These are phyloP conservation scores for Caenorhabditis auriculariae DNA, from an alignment of 2,888 invertebrate genomes.

Conservation along the genomic window DNA sequence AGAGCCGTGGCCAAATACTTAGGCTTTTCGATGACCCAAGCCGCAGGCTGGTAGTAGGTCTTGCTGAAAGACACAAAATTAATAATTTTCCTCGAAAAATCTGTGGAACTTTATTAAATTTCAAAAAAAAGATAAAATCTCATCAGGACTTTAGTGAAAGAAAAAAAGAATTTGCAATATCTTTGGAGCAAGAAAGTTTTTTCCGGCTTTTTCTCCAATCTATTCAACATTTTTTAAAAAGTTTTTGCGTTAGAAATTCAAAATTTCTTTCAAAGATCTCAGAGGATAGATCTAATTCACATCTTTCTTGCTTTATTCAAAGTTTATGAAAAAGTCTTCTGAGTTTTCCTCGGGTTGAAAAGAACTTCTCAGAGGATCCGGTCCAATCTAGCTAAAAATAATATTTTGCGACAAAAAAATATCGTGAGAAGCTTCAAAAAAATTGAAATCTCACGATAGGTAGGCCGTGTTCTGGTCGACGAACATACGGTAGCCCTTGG, in stretches of 20 bases:
- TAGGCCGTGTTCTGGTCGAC: constrained; percentile 39
- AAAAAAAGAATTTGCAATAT: not conserved
- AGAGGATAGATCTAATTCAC: too few relatives aligned
- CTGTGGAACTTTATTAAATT: too few relatives aligned
- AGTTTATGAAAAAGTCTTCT: too few relatives aligned
- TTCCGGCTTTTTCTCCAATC: too few relatives aligned
- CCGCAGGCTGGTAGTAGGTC: constrained; percentile 38
- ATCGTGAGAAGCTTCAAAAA: too few relatives aligned
- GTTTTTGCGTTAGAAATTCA: too few relatives aligned
- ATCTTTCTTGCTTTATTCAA: too few relatives aligned
- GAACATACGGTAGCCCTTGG: constrained; percentile 34
- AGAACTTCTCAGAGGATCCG: too few relatives aligned
- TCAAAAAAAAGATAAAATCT: not conserved
- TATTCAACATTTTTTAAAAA: too few relatives aligned
- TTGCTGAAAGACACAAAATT: constrained; percentile 9
- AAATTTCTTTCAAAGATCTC: too few relatives aligned
- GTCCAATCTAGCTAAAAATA: not conserved
- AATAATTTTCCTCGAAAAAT: too few relatives aligned
- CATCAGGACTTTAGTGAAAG: not conserved
- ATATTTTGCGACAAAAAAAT: not conserved
- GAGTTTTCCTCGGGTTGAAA: too few relatives aligned
- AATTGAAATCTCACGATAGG: constrained; percentile 7
- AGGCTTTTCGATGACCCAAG: constrained; percentile 27
- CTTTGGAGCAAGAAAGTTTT: not conserved
- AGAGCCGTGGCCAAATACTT: constrained; percentile 12